Conservation (phyloP, 2,797 vertebrate species). For the Crax fasciolata region DNA sequence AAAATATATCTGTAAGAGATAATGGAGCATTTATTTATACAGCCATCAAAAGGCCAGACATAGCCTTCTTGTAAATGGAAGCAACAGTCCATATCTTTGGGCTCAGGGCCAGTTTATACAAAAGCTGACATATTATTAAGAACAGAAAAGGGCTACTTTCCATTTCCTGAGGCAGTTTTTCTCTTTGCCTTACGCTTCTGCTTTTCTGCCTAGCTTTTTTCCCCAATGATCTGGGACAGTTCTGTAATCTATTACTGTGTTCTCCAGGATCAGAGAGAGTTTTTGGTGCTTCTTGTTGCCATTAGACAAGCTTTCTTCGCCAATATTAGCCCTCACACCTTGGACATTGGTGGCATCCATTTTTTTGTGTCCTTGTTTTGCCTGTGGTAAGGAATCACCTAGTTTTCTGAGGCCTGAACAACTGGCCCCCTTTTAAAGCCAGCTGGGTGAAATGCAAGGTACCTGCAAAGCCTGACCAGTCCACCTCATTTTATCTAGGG, state of each 20-base stretch:
- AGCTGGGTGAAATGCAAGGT: not conserved
- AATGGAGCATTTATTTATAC: slow-evolving; percentile 57
- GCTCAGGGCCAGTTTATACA: slow-evolving; percentile 50
- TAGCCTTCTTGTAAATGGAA: slow-evolving; percentile 31
- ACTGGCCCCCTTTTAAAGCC: not conserved
- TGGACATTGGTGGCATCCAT: not conserved
- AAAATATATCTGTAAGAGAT: slow-evolving; percentile 44
- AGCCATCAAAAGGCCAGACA: slow-evolving; percentile 20
- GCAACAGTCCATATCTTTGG: slow-evolving; percentile 37
- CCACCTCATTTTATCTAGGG: not conserved
- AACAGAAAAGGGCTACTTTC: slow-evolving; percentile 14
- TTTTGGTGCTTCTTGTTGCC: not conserved
- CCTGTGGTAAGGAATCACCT: not conserved
- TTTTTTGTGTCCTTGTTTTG: not conserved
- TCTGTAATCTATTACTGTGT: not conserved
- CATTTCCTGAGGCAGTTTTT: slow-evolving; percentile 5
- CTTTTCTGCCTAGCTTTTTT: not conserved
- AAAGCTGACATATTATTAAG: slow-evolving; percentile 51
- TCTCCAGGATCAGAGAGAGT: not conserved
- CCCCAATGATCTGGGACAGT: not conserved
- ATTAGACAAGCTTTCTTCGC: not conserved
- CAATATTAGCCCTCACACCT: not conserved
- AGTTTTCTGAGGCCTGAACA: not conserved
- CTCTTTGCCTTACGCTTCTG: not conserved
- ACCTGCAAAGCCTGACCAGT: not conserved